Evolutionary conservation across 1,140 invertebrate genomes (phyloP), one percentile per base, ranked within the genome.

Genomic region (Caenorhabditis tropicalis): DNA sequence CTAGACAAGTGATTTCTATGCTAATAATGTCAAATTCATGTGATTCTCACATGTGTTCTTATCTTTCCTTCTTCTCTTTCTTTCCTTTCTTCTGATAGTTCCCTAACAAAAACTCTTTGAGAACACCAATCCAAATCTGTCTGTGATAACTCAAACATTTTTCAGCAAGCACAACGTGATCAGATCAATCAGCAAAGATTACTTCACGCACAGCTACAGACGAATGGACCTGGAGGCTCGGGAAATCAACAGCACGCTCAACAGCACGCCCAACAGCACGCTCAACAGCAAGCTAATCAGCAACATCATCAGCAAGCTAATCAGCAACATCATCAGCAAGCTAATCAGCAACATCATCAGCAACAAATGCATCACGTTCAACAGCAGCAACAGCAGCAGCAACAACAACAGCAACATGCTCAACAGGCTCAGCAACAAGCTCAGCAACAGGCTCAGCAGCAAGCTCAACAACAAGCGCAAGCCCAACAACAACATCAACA

Each of bases 101-200:
- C 6, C 48, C n/a, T 51, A 51, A 19, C 48, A 19, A 4, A 12
- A 6, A 19, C n/a, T 10, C 48, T 51, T 19, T n/a, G n/a, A 51
- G n/a, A 51, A 6, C 48, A 51, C 15, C 15, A 51, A 10, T 51
- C 15, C 0, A 5, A 19, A 51, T 51, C n/a, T n/a, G n/a, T n/a
- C n/a, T n/a, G n/a, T 1, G 48, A 65, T 36, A 21, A 19, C 31
- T 19, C 24, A 74, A 24, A 46, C 9, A 1, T 56, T 56, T 74
- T 74, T 43, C 65, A 74, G 65, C 65, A 43, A 43, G 36, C 24
- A 27, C 65, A 74, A 74, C 65, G 65, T 16, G 65, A 74, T 6
- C 65, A 74, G 65, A 29, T 74, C 33, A 74, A 74, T 74, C 65
- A 74, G 12, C 65, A 74, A 43, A 39, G 65, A 21, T 46, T 74